Percentiles rank a stretch among this genome's conserved stretches.
phyloP scores from a whole-genome alignment of 2,797 vertebrate genomes.

The Centroberyx gerrardi region DNA sequence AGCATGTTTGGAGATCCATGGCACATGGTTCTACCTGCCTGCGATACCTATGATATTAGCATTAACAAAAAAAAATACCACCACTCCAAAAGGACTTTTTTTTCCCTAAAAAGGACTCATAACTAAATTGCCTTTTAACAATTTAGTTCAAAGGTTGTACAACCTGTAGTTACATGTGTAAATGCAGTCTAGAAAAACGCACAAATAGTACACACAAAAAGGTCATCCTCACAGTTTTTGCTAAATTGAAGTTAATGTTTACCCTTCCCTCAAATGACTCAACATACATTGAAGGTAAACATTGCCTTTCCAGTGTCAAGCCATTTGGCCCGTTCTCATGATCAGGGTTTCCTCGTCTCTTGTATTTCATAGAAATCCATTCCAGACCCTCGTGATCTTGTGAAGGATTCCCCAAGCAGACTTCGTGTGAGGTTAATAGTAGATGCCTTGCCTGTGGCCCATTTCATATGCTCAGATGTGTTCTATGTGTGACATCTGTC shows the following conservation, averaged over 20 bases:
- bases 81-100: slow-evolving; percentile 29
- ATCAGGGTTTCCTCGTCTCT: slow-evolving; percentile 30
- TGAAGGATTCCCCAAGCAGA: slow-evolving; percentile 30
- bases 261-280: slow-evolving; percentile 51
- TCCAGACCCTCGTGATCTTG: slow-evolving; percentile 23
- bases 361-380: slow-evolving; percentile 48
- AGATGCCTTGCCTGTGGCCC: slow-evolving; percentile 17
- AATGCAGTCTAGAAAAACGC: slow-evolving; percentile 13
- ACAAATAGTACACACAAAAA: slow-evolving; percentile 52
- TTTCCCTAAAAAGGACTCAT: slow-evolving; percentile 37
- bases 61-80: slow-evolving; percentile 18
- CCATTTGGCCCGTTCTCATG: slow-evolving; percentile 45
- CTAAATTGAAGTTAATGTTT: slow-evolving; percentile 64
- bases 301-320: slow-evolving; percentile 72
- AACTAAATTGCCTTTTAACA: slow-evolving; percentile 31
- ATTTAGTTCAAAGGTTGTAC: neutral
- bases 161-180: neutral
- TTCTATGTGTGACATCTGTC: slow-evolving; percentile 19
- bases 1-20: slow-evolving; percentile 59
- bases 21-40: slow-evolving; percentile 58
- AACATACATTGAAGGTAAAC: slow-evolving; percentile 66
- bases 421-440: slow-evolving; percentile 42
- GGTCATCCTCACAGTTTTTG: slow-evolving; percentile 69
- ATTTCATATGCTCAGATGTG: slow-evolving; percentile 17
- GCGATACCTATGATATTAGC: slow-evolving; percentile 30